Evolutionary conservation across 2,888 invertebrate species (phyloP), one percentile per base, ranked within the genome.

Genomic region (Microctonus hyperodae): DNA sequence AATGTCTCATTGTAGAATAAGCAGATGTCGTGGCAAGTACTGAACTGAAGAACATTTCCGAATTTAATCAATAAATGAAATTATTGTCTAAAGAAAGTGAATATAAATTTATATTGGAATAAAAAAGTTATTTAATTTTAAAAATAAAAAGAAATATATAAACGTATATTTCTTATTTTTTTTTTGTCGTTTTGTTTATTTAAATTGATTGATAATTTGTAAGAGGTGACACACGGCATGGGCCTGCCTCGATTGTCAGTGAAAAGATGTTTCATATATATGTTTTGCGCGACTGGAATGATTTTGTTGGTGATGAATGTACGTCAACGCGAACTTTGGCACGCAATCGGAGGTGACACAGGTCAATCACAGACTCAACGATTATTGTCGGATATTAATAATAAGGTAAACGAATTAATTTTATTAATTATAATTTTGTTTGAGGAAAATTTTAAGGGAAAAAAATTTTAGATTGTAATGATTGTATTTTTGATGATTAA

Each of bases 251-350:
- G 88, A 80, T 83, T 88, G 75, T 88, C 88, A 68, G 79, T 88
- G 70, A 88, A 88, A 74, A 86, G 87, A 80, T 87, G 87, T 78
- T 87, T 88, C 81, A 85, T 88, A 76, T 86, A 87, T 77, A 85
- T 86, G 69, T 81, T 86, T 73, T 85, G 86, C 75, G 83, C 86
- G 75, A 86, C 86, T 65, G 85, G 87, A 59, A 80, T 86, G 75
- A 78, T 88, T 64, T 83, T 88, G 75, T 86, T 88, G 74, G 85
- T 86, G 72, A 83, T 88, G 75, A 88, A 86, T 80, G 83, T 88
- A 0, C 78, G 82, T 40, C 84, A 85, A 73, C 78, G 78, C 73
- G 84, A 84, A 60, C 77, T 83, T 63, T 84, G 83, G 84, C 82
- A 82, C 68, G 74, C 81, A 10, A 76, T 81, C 71, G 75, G 80